Evolutionary conservation across 2,888 invertebrate species (phyloP).

Genomic region (Melinaea menophilus): DNA sequence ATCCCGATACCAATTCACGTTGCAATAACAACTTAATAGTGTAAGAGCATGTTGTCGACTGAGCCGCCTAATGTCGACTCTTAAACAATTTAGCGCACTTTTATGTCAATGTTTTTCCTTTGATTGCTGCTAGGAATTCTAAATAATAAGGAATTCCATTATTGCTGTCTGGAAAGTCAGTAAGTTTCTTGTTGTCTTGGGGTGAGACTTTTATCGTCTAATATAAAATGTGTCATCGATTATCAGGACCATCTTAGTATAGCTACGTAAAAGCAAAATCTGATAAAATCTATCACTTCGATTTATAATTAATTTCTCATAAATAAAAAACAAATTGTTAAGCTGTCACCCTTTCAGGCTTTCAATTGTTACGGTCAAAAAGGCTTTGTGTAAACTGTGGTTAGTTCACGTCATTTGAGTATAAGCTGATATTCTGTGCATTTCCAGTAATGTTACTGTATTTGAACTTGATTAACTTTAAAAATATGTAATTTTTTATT

Average conservation of each 20-base stretch:
- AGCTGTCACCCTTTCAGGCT: slow-evolving; percentile 27
- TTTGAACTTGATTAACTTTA: slow-evolving; percentile 22
- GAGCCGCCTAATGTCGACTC: slow-evolving; percentile 58
- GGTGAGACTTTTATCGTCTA: slow-evolving; percentile 1
- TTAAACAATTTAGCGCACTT: slow-evolving; percentile 61
- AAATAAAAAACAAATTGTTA: slow-evolving; percentile 27
- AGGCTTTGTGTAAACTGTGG: slow-evolving; percentile 50
- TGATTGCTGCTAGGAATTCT: slow-evolving; percentile 29
- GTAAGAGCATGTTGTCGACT: slow-evolving; percentile 60
- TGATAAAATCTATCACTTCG: slow-evolving; percentile 2
- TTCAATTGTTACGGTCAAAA: slow-evolving; percentile 32
- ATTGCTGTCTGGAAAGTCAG: slow-evolving; percentile 9
- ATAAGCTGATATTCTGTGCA: slow-evolving; percentile 49
- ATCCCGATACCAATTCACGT: slow-evolving; percentile 39
- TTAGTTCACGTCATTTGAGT: slow-evolving; percentile 50
- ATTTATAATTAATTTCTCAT: slow-evolving; percentile 8
- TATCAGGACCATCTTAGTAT: not conserved
- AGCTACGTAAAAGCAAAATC: not conserved
- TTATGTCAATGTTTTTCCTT: slow-evolving; percentile 41
- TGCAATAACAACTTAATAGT: slow-evolving; percentile 70
- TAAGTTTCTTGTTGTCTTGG: slow-evolving; percentile 9
- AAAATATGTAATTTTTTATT: no score
- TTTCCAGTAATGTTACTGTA: slow-evolving; percentile 34
- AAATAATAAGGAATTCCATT: slow-evolving; percentile 6
- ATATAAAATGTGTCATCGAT: not conserved